Base-by-base conservation (phyloP, 2,113 vertebrate genomes). In the Candoia aspera region DNA sequence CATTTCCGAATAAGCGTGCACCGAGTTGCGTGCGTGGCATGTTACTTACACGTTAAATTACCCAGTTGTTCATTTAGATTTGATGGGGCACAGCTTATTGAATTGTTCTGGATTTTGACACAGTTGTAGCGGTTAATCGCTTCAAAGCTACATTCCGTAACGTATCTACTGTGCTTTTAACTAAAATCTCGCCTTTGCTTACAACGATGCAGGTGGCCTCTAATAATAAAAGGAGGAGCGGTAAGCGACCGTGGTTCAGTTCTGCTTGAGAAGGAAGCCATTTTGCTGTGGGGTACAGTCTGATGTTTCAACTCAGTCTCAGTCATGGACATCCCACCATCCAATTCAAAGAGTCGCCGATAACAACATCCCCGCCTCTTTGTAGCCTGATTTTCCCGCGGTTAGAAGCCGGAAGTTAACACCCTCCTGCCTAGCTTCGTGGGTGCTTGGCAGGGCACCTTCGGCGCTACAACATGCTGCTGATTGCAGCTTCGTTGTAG, bases 331-430 rank as follows among this genome's bases (percentile, higher is more conserved):
- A 83, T 9, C 68, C 29, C 57, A 15, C 57, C 86, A 19, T 10
- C 55, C 42, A 4, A 42, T 21, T 92, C 86, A 49, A n/a, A 37
- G 12, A 37, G n/a, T 21, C 12, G 57, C 8, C 55, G 87, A 23
- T 58, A 37, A 55, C 79, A 21, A 64, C 87, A 42, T 24, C 29
- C 29, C 73, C 91, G 29, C 86, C 91, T 33, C 86, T 60, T 88
- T 2, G n/a, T 64, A 88, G 21, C 91, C 87, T 85, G 21, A 92
- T 92, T 92, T 92, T 92, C 91, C 91, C 91, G 91, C 91, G 91
- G 91, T 89, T 89, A 29, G 58, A 62, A 12, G 46, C 58, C 87
- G 91, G 91, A 89, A 84, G 91, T 89, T 53, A 4, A 58, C 37
- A 23, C 68, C 87, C 87, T 79, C 85, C 62, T 5, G 26, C 26